Evolutionary conservation across 1,140 invertebrate species (phyloP).

Genomic region (Sycophaga agraensis): DNA sequence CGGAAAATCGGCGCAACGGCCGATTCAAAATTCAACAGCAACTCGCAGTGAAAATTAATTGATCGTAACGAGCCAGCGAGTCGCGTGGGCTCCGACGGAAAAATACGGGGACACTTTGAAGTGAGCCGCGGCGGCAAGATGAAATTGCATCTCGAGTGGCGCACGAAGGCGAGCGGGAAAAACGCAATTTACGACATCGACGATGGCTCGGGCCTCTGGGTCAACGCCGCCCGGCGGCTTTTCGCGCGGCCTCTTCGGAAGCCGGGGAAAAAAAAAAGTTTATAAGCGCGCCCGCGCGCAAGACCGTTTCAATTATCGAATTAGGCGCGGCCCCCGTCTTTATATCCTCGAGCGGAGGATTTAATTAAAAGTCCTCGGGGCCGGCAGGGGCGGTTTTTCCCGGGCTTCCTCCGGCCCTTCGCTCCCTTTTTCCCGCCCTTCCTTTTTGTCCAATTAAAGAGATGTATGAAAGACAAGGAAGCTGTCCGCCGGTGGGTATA

Average conservation of each 20-base stretch:
- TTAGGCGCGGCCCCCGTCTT: conserved; percentile 6
- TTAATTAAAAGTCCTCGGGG: conserved; percentile 24
- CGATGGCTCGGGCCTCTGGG: not conserved
- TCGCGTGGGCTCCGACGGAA: too few relatives aligned
- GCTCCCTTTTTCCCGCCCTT: not conserved
- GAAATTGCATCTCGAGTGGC: too few relatives aligned
- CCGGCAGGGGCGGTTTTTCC: not conserved
- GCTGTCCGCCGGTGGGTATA: too few relatives aligned
- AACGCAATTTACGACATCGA: conserved; percentile 12
- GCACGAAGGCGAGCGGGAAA: not conserved
- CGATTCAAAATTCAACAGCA: too few relatives aligned
- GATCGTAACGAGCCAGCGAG: too few relatives aligned
- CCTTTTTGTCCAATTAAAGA: not conserved
- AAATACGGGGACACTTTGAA: too few relatives aligned
- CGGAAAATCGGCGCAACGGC: too few relatives aligned
- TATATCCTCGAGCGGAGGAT: conserved; percentile 14
- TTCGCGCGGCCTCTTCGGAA: not conserved
- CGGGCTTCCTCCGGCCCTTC: not conserved
- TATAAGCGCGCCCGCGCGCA: not conserved
- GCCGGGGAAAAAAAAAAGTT: not conserved
- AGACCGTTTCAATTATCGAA: conserved; percentile 22
- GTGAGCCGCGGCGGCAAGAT: too few relatives aligned
- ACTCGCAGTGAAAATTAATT: too few relatives aligned
- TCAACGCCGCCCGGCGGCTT: not conserved
- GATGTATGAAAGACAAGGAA: not conserved